Base-by-base conservation (phyloP, 2,113 vertebrate species). In the Formicarius rufipectus region DNA sequence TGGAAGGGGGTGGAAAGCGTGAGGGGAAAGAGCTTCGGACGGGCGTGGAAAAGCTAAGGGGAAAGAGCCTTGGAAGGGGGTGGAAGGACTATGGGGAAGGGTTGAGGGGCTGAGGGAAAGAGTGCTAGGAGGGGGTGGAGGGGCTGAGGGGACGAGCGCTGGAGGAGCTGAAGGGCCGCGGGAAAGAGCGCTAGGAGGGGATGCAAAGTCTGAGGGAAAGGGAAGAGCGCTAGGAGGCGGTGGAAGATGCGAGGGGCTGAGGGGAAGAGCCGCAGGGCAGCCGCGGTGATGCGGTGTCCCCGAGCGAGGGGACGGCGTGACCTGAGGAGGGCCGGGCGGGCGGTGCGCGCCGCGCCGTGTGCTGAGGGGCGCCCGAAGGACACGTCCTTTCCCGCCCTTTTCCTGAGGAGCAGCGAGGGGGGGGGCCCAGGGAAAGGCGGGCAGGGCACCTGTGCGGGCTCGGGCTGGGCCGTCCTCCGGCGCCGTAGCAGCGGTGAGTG, bases 221-320 rank as follows among this genome's bases (percentile, higher is more conserved):
- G n/a, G n/a, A n/a, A n/a, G n/a, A n/a, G n/a, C n/a, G n/a, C n/a
- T n/a, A n/a, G n/a, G n/a, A n/a, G n/a, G n/a, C n/a, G n/a, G n/a
- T n/a, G n/a, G n/a, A n/a, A n/a, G n/a, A n/a, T n/a, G n/a, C n/a
- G n/a, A n/a, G n/a, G n/a, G n/a, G n/a, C n/a, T n/a, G n/a, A n/a
- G n/a, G n/a, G n/a, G n/a, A n/a, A 45, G 14, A 77, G 83, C 74
- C 74, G 89, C 86, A 58, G 53, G 78, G 74, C 27, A 81, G n/a
- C 64, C 17, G 83, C 42, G 80, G 69, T 69, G 71, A 33, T 83
- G 90, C 72, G 47, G 90, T 21, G 76, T 72, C 81, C 74, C 45
- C 47, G 79, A 45, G 83, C 53, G 35, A 74, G 45, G 50, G 93
- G 87, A 95, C 93, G 10, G 83, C 2, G 87, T 81, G 83, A 96